phyloP scores from a whole-genome alignment of 2,113 vertebrate species.

The Fregetta grallaria region DNA sequence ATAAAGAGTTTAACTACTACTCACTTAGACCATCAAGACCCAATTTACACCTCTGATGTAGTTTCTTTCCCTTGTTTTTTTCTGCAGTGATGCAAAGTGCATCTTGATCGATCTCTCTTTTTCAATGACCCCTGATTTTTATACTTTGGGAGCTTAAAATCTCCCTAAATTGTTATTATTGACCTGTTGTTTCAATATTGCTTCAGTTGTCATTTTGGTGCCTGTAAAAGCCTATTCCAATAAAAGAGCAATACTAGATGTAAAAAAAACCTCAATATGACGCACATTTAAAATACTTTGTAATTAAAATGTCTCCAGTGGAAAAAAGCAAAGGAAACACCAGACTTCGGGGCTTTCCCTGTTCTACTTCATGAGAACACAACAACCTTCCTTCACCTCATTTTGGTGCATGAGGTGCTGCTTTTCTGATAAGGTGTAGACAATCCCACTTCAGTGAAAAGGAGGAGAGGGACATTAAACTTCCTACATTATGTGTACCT shows the following conservation, averaged over 20 bases:
- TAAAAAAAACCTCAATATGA: not conserved
- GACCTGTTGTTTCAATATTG: not conserved
- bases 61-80: not conserved
- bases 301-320: not conserved
- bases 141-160: not conserved
- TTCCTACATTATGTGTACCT: not conserved
- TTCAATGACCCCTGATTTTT: not conserved
- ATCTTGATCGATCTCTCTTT: not conserved
- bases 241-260: not conserved
- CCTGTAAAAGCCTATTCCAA: not conserved
- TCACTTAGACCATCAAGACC: not conserved
- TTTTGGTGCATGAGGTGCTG: not conserved
- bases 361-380: not conserved
- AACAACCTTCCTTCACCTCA: not conserved
- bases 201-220: not conserved
- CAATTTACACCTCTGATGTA: not conserved
- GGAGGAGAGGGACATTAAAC: not conserved
- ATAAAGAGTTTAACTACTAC: not conserved
- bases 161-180: not conserved
- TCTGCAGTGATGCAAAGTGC: not conserved
- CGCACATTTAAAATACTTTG: not conserved
- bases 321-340: not conserved
- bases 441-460: not conserved
- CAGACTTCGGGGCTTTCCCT: not conserved
- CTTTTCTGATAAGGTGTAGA: not conserved